Percentiles rank a stretch among this genome's conserved stretches.
Evolutionary conservation across 2,888 invertebrate genomes (phyloP).

Genomic region (Microctonus brassicae): DNA sequence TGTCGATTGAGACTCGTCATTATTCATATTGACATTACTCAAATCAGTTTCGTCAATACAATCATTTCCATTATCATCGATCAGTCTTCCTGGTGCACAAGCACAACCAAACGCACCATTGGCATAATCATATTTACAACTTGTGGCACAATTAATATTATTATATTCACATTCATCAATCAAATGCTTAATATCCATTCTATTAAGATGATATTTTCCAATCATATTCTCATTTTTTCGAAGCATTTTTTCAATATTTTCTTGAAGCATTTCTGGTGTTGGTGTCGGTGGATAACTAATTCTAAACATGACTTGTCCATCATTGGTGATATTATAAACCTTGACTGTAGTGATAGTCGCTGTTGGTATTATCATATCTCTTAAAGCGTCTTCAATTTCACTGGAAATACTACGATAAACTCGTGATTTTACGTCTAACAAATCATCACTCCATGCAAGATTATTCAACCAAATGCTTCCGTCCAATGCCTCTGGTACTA

Average conservation of each 20-base stretch:
- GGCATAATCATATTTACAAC: conserved; percentile 77
- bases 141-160: conserved; percentile 77
- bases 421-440: conserved; percentile 75
- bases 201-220: conserved; percentile 59
- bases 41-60: conserved; percentile 65
- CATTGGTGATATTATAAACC: conserved; percentile 59
- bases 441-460: conserved; percentile 74
- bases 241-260: conserved; percentile 57
- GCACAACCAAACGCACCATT: conserved; percentile 77
- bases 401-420: conserved; percentile 75
- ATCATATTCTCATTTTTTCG: conserved; percentile 55
- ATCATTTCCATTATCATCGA: conserved; percentile 70
- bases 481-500: conserved; percentile 80
- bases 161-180: conserved; percentile 78
- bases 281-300: conserved; percentile 58
- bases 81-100: conserved; percentile 74
- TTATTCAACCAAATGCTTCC: conserved; percentile 79
- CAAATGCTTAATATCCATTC: conserved; percentile 62
- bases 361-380: conserved; percentile 63
- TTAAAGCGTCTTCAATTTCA: conserved; percentile 75
- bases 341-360: conserved; percentile 53
- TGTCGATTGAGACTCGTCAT: conserved; percentile 44
- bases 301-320: conserved; percentile 62
- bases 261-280: conserved; percentile 54
- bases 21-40: conserved; percentile 56